These are phyloP conservation scores for Pseudomyrmex flavicornis DNA, from an alignment of 1,140 invertebrate genomes.

Conservation along the genomic window DNA sequence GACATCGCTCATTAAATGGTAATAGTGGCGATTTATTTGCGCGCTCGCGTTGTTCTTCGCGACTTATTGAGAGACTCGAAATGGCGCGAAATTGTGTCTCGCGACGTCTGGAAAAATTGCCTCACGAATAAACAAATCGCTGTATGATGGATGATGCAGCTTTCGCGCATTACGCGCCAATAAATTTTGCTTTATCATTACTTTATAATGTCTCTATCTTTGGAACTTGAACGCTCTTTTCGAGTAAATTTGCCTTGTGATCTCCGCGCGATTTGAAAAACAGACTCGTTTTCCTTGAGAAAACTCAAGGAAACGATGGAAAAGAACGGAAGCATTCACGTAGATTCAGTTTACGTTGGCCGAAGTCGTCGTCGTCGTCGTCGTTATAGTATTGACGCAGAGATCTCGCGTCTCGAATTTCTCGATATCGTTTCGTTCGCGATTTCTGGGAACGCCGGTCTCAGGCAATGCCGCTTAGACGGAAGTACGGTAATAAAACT, in stretches of 20 bases:
- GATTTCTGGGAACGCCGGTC: constrained; percentile 17
- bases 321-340: constrained; percentile 36
- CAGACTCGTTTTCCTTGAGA: not conserved
- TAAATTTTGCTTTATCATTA: constrained; percentile 14
- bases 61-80: not conserved
- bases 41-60: constrained; percentile 41
- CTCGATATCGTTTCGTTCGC: constrained; percentile 31
- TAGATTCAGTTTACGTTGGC: constrained; percentile 15
- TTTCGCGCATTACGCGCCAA: not conserved
- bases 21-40: constrained; percentile 49
- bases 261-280: constrained; percentile 18
- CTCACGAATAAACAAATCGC: constrained; percentile 35
- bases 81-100: constrained; percentile 22
- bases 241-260: constrained; percentile 23
- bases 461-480: constrained; percentile 14
- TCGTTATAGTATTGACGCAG: constrained; percentile 24
- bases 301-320: constrained; percentile 31
- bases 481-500: constrained; percentile 49
- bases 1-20: constrained; percentile 53
- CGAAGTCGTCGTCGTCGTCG: too few relatives aligned
- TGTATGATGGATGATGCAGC: constrained; percentile 11
- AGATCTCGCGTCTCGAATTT: constrained; percentile 28
- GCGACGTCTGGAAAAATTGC: constrained; percentile 19
- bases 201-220: not conserved
- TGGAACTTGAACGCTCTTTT: not conserved